Base-by-base conservation (phyloP, 2,888 invertebrate species). In the Zhengitettix transpicula region DNA sequence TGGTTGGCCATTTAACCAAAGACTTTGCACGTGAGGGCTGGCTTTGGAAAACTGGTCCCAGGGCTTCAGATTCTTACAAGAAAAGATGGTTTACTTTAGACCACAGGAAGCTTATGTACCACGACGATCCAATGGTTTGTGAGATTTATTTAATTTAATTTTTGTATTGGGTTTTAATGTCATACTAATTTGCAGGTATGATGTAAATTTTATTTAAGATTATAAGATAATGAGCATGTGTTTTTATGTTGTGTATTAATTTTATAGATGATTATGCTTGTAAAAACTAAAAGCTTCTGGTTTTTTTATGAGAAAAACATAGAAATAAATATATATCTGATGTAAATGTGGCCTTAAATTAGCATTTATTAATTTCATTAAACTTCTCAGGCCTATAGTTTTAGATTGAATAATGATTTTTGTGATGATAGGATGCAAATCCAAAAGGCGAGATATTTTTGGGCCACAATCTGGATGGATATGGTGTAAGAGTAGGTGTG, bases 401-500 rank as follows among this genome's bases (percentile, higher is more conserved):
- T 47, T 1, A 11, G 44, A 10, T 44, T 44, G 44, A 44, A n/a
- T n/a, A 28, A 28, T 28, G 2, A 5, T 28, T 28, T 28, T 28
- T 28, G 2, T 7, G 7, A 28, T 28, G n/a, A 11, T 68, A 81
- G 81, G 89, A 90, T 69, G 88, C 92, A 3, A 87, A 87, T 74
- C 90, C 93, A 0, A 92, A 91, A 74, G 92, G 92, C 56, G 92
- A 93, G 76, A 87, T 93, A 66, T 92, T 91, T 73, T 75, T 93
- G 65, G 91, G 92, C 70, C 81, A 87, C 69, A 78, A 79, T 69
- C 79, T 84, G 64, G 87, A 87, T 67, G 88, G 89, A 1, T 92
- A 85, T 71, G 80, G 81, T 62, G 81, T 91, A 44, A 78, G 83
- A 66, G 79, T 83, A 54, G 85, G 85, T 28, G 81, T 82, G 14